Base-by-base conservation (phyloP, 1,140 invertebrate species). In the Mactra quadrangularis region DNA sequence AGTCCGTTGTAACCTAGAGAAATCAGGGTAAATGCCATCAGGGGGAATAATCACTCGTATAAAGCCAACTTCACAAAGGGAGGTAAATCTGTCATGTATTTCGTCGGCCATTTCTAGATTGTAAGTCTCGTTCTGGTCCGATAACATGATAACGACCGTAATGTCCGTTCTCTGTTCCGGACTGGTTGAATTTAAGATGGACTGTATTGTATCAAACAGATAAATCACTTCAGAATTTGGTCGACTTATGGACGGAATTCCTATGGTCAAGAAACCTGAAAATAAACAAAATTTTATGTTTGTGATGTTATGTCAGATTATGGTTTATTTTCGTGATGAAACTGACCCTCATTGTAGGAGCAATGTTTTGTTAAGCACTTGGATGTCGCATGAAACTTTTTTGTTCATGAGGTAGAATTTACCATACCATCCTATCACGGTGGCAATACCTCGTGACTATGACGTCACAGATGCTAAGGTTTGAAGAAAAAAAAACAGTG, bases 1-100 rank as follows among this genome's bases (percentile, higher is more conserved):
- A 0, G 97, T 98, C 25, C 87, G 77, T 31, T 87, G 89, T n/a
- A 91, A 83, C 33, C 86, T 71, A 27, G 87, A 66, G 25, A 91
- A 85, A 53, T 87, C 84, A 15, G 91, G 90, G 66, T 93, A 93
- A 47, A 91, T 88, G 25, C 83, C 68, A 22, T 82, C 11, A 3
- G 89, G 85, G 11, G 88, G 87, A 50, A 88, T 87, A 22, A 93
- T 83, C 15, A 93, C 85, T 62, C 89, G 88, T 27, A 93, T 60
- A 27, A 92, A 89, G 17, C 92, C 92, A 2, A 11, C 45, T 0
- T 86, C 45, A 15, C 83, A 57, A 59, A 79, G 57, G 4, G 47
- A 17, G 4, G 59, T 55, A 71, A 75, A 91, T 59, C 50, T 68
- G 0, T 33, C 55, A 22, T 71, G 62, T 2, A 91, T 47, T 11